These are phyloP conservation scores for Hemiscyllium ocellatum DNA, from an alignment of 2,113 vertebrate genomes.

Conservation along the genomic window DNA sequence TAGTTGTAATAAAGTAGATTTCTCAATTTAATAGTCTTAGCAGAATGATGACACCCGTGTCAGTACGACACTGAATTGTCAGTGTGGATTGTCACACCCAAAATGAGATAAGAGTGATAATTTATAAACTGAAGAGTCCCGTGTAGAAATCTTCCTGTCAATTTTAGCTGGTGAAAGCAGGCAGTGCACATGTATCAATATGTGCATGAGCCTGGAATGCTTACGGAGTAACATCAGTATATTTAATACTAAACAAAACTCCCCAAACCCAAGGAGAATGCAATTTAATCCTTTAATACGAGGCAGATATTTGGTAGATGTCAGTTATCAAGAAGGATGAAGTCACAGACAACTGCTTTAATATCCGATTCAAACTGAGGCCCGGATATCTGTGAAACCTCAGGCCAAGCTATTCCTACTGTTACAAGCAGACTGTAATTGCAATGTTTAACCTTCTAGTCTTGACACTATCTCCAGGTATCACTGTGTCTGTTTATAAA, in stretches of 20 bases:
- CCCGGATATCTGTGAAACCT: neutral
- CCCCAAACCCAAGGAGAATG: neutral
- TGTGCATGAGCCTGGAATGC: neutral
- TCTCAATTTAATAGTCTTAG: neutral
- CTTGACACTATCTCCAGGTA: constrained; percentile 11
- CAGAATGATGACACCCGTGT: neutral
- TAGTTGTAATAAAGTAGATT: neutral
- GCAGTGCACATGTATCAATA: neutral
- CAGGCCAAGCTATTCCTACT: neutral
- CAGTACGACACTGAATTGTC: neutral
- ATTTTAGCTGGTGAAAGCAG: neutral
- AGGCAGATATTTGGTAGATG: neutral
- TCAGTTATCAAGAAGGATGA: neutral
- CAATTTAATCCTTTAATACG: neutral
- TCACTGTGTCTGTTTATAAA: neutral
- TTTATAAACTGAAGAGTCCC: neutral
- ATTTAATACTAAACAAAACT: neutral
- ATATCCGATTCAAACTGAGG: neutral
- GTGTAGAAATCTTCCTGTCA: neutral
- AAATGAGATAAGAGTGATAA: neutral
- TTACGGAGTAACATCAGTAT: neutral
- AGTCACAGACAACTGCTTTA: neutral
- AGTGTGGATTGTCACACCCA: neutral
- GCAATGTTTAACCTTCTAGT: neutral
- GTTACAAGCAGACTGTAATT: neutral